These are phyloP conservation scores for Eupithecia centaureata DNA, from an alignment of 2,888 invertebrate species.

Conservation along the genomic window DNA sequence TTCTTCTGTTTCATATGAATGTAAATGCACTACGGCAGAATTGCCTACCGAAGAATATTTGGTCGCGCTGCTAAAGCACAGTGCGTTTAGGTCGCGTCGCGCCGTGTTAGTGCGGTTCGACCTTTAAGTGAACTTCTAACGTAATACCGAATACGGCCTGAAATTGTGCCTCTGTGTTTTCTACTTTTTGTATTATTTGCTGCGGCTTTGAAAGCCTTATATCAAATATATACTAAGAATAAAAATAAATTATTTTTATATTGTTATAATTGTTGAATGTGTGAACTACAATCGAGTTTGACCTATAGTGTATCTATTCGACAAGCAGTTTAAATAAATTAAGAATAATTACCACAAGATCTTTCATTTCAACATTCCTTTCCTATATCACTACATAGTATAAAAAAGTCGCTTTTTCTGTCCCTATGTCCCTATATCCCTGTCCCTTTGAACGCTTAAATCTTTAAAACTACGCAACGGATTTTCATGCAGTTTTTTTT, in stretches of 20 bases:
- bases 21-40: no score
- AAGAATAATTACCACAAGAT: neutral
- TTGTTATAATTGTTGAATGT: slow-evolving; percentile 33
- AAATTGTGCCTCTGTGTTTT: slow-evolving; percentile 19
- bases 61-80: no score
- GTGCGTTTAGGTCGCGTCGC: no score
- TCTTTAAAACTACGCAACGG: no score
- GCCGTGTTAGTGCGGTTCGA: no score
- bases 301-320: slow-evolving; percentile 20
- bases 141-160: slow-evolving; percentile 6
- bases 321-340: slow-evolving; percentile 33
- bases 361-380: neutral
- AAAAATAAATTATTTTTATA: slow-evolving; percentile 41
- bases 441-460: no score
- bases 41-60: no score
- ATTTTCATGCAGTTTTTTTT: no score
- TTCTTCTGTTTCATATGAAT: no score
- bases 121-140: no score
- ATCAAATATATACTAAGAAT: slow-evolving; percentile 24
- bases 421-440: no score
- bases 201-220: slow-evolving; percentile 27
- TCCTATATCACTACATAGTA: neutral
- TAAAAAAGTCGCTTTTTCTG: no score
- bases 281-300: slow-evolving; percentile 24
- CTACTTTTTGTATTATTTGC: slow-evolving; percentile 21